phyloP scores from a whole-genome alignment of 1,140 invertebrate genomes.

The Aphis craccivora region DNA sequence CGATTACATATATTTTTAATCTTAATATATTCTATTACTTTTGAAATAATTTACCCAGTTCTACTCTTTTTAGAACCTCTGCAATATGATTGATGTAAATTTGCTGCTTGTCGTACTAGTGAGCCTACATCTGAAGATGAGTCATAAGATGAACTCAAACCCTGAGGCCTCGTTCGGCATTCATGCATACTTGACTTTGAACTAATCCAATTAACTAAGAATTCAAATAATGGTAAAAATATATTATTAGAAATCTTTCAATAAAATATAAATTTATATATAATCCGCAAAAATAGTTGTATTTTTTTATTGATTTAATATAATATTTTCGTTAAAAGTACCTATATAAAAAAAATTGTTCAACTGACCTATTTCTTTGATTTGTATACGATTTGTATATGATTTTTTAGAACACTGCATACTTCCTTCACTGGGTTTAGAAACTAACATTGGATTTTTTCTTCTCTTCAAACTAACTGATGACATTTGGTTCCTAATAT shows the following conservation, averaged over 20 bases:
- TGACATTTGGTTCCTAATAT: constrained; percentile 70
- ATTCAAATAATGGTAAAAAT: background rate
- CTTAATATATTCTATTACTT: background rate
- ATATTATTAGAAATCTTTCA: background rate
- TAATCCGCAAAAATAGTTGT: background rate
- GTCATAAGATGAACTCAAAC: constrained; percentile 68
- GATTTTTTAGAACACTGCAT: constrained; percentile 65
- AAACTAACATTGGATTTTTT: constrained; percentile 71
- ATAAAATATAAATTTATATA: too few species aligned
- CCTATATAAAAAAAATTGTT: background rate
- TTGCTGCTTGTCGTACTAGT: constrained; percentile 61
- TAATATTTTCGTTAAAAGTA: background rate
- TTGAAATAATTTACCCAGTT: constrained; percentile 60
- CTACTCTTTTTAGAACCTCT: constrained; percentile 63
- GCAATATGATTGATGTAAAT: constrained; percentile 62
- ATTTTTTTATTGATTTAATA: background rate
- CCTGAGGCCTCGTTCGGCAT: constrained; percentile 65
- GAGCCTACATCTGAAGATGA: constrained; percentile 69
- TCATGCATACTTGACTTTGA: constrained; percentile 37
- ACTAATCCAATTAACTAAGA: constrained; percentile 54
- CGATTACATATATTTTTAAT: background rate
- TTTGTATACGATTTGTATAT: constrained; percentile 49
- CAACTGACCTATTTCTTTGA: constrained; percentile 54
- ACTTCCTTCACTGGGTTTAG: constrained; percentile 79
- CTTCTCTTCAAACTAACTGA: constrained; percentile 77